Percentiles rank a stretch among this genome's conserved stretches.
phyloP scores from a whole-genome alignment of 2,113 vertebrate species.

The Campylomormyrus numenius region DNA sequence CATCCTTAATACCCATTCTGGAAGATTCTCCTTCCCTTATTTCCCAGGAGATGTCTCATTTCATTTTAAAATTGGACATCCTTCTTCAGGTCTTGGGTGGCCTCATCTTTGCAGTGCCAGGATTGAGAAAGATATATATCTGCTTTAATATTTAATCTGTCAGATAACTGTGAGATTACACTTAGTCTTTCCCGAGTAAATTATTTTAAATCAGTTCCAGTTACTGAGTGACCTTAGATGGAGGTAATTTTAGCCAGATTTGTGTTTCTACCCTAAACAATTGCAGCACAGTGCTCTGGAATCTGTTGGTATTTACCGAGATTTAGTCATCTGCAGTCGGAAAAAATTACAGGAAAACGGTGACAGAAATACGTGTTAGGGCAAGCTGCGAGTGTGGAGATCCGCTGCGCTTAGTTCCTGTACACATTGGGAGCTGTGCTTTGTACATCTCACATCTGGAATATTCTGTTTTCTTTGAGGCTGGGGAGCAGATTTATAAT shows the following conservation, averaged over 20 bases:
- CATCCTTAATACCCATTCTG: background rate
- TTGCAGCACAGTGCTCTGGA: background rate
- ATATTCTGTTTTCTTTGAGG: background rate
- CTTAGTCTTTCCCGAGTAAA: background rate
- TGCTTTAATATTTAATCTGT: constrained; percentile 22
- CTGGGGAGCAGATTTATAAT: background rate
- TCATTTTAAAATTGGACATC: background rate
- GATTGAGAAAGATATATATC: background rate
- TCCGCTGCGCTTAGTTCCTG: background rate
- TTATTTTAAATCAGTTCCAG: background rate
- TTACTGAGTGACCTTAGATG: background rate
- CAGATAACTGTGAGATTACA: constrained; percentile 4
- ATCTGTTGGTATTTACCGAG: background rate
- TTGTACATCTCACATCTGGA: background rate
- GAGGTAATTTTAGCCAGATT: background rate
- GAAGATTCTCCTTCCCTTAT: background rate
- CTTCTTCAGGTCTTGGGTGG: background rate
- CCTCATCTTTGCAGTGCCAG: background rate
- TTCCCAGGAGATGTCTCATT: background rate
- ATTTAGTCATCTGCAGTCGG: background rate
- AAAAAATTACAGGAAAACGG: background rate
- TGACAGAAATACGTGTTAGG: background rate
- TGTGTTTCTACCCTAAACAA: background rate
- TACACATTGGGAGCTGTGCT: background rate
- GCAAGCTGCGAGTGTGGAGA: background rate